Conservation (phyloP, 2,888 invertebrate species). For the Tetranychus truncatus region DNA sequence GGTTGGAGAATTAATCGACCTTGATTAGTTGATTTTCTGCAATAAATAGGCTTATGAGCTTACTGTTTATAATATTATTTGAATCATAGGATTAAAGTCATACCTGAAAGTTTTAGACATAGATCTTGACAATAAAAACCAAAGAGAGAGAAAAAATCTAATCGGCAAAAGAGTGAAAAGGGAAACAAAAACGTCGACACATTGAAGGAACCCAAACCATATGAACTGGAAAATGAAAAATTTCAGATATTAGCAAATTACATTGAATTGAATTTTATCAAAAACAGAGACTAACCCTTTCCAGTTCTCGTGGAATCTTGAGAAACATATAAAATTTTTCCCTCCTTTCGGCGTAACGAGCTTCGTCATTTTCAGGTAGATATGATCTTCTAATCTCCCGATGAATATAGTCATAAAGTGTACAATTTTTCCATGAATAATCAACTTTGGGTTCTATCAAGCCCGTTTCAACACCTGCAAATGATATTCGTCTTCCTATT, state of each 20-base stretch:
- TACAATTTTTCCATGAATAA: background rate
- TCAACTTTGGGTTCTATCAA: background rate
- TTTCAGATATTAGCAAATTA: slow-evolving; percentile 56
- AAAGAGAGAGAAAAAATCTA: slow-evolving; percentile 66
- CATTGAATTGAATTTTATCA: background rate
- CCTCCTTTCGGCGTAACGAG: slow-evolving; percentile 70
- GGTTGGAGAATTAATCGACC: slow-evolving; percentile 46
- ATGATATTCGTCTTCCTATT: background rate
- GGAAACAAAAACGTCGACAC: slow-evolving; percentile 90
- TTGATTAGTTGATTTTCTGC: background rate
- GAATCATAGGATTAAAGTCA: background rate
- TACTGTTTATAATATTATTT: background rate
- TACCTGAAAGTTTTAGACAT: slow-evolving; percentile 31
- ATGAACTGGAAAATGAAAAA: slow-evolving; percentile 45
- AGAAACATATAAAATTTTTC: slow-evolving; percentile 91
- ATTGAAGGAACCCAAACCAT: slow-evolving; percentile 75
- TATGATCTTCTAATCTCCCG: slow-evolving; percentile 82
- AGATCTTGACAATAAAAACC: slow-evolving; percentile 55
- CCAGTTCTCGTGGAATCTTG: slow-evolving; percentile 67
- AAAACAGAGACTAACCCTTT: slow-evolving; percentile 30
- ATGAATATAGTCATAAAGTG: slow-evolving; percentile 44
- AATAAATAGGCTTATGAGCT: background rate
- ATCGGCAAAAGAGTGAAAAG: slow-evolving; percentile 92
- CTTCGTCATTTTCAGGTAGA: slow-evolving; percentile 81
- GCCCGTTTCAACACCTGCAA: background rate